Base-by-base conservation (phyloP, 2,113 vertebrate genomes). In the Nothoprocta perdicaria region DNA sequence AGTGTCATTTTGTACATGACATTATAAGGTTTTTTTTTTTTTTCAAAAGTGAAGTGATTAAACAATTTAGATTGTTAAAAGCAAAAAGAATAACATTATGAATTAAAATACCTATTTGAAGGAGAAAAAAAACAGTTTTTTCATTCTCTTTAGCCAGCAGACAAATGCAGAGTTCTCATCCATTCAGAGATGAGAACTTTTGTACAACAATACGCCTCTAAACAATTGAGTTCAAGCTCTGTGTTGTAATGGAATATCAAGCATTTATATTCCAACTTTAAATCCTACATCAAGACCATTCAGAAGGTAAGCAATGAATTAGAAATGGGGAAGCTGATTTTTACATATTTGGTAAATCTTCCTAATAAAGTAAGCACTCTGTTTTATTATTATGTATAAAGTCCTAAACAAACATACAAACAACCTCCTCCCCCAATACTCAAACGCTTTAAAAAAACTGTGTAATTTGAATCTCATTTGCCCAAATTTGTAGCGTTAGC, bases 321-420 rank as follows among this genome's bases (percentile, higher is more conserved):
- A 26, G 41, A 84, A 86, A 48, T 10, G 6, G 4, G 8, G 9
- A 67, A 58, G 10, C 16, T 48, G 6, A 87, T 60, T 77, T 89
- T 80, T 69, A 55, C 14, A 50, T 14, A 61, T 3, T 6, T 65
- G 4, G 66, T 75, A 19, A 67, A 10, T 55, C 52, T 55, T 55
- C 52, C 23, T 8, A 1, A 72, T 41, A 67, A 65, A 71, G 5
- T 19, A 67, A 67, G 12, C 0, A 73, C 3, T 0, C 33, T n/a
- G 1, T 45, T 60, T 73, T 50, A 31, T 31, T 55, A 55, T 55
- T 55, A 50, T 23, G 27, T 12, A 24, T 26, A 29, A 73, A 69
- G 69, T 26, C 1, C 0, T 77, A 27, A 77, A 53, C 46, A 60
- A 60, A 58, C 1, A 33, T 48, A 48, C 19, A 29, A 73, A 43